A percentile compares a stretch with the other conserved stretches of the same genome.
These are phyloP conservation scores for Notothenia rossii DNA, from an alignment of 2,113 vertebrate genomes.

Conservation along the genomic window DNA sequence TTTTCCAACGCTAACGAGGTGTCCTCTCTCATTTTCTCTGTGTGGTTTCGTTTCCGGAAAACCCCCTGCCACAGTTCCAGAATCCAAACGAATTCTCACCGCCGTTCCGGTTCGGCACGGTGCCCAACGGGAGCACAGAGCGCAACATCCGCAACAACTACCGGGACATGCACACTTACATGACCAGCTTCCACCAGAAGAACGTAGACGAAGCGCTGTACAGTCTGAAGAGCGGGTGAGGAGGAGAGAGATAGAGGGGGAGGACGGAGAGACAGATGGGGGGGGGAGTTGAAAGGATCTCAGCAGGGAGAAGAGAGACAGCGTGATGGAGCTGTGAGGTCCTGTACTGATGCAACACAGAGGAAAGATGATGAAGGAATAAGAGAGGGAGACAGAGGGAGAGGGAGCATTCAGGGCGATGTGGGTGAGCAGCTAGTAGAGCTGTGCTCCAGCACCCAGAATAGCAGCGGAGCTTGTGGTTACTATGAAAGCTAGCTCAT, in stretches of 20 bases:
- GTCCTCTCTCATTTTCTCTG: slow-evolving; percentile 61
- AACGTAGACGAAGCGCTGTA: slow-evolving; percentile 95
- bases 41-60: slow-evolving; percentile 53
- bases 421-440: slow-evolving; percentile 65
- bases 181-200: slow-evolving; percentile 99
- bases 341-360: slow-evolving; percentile 68
- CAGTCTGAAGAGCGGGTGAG: slow-evolving; percentile 96
- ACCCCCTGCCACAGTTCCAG: slow-evolving; percentile 89
- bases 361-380: slow-evolving; percentile 62
- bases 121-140: slow-evolving; percentile 98
- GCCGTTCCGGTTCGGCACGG: slow-evolving; percentile 97
- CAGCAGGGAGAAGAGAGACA: slow-evolving; percentile 46
- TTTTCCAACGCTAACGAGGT: slow-evolving; percentile 56
- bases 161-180: slow-evolving; percentile 97
- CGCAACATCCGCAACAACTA: slow-evolving; percentile 99
- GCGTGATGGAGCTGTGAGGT: slow-evolving; percentile 60
- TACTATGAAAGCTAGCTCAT: slow-evolving; percentile 50
- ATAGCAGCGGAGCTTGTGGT: slow-evolving; percentile 58
- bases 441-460: slow-evolving; percentile 60
- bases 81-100: slow-evolving; percentile 98
- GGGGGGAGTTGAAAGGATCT: slow-evolving; percentile 56
- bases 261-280: slow-evolving; percentile 17
- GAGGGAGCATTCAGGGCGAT: slow-evolving; percentile 52
- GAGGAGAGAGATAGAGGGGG: slow-evolving; percentile 25
- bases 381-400: slow-evolving; percentile 42